Base-by-base conservation (phyloP, 2,888 invertebrate genomes). In the Perithous albicinctus region DNA sequence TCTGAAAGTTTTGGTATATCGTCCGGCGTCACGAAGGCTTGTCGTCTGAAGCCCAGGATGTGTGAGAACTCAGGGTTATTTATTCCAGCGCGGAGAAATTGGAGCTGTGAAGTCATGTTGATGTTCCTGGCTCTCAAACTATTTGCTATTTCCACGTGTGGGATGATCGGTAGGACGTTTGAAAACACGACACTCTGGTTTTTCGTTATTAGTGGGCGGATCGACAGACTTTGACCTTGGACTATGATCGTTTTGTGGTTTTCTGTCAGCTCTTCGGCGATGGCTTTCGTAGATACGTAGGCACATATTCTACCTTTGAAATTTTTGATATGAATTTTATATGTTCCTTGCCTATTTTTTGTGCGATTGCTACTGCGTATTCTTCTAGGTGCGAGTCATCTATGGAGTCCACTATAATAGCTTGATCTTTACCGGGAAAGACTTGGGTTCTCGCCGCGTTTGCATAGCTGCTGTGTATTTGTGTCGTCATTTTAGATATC, bases 191-290 rank as follows among this genome's bases (percentile, higher is more conserved):
- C 35, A 41, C 73, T 20, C 18, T 78, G 43, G 51, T 70, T 78
- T 10, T 48, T 15, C 10, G 86, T 84, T 12, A 88, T 79, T 10
- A 87, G 73, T 63, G 84, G 81, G 8, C 85, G 74, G 3, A 82
- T 82, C 56, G 63, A 8, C 0, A 84, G 54, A 4, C 43, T 12
- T 5, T 43, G 18, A 7, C 73, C 70, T n/a, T 43, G 51, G n/a
- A 88, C 54, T 18, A 5, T 18, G 3, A 87, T 84, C 23, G 8
- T 46, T 8, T 72, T 63, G 51, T 87, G 74, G 8, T 80, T 74
- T 15, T 73, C 51, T 1, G 85, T 35, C 4, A 70, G 63, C 1
- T 59, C 51, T 15, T 61, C 61, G n/a, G 70, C 61, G 2, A 63
- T 29, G 12, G 43, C 61, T 59, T 77, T 77, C 1, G 41, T 67